A percentile compares a stretch with the other conserved stretches of the same genome.
Conservation (phyloP, 1,140 invertebrate genomes). For the Ephestia elutella region DNA sequence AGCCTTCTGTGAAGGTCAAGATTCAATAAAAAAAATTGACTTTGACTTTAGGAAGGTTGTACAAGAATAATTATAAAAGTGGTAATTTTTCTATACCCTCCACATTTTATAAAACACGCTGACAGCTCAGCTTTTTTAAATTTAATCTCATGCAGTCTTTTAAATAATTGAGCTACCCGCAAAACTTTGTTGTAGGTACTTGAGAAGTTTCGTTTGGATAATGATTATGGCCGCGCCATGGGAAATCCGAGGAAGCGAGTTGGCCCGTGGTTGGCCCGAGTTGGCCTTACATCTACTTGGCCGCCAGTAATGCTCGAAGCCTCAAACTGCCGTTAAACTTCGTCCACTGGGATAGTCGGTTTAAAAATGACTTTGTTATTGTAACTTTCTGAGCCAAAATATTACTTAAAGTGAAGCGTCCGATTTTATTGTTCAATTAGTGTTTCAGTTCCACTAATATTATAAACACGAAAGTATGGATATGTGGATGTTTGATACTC, state of each 20-base stretch:
- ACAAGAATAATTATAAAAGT: too few species aligned
- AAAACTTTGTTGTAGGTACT: slow-evolving; percentile 3
- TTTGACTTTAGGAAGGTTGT: too few species aligned
- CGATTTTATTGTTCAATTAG: too few species aligned
- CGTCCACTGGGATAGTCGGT: not conserved
- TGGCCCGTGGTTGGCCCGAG: not conserved
- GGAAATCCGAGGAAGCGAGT: not conserved
- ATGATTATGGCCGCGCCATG: not conserved
- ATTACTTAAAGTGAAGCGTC: too few species aligned
- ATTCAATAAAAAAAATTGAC: too few species aligned
- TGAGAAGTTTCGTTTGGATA: not conserved
- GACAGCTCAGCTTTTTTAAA: slow-evolving; percentile 5
- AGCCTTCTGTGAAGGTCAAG: too few species aligned
- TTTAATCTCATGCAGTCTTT: slow-evolving; percentile 5
- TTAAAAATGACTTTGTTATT: not conserved
- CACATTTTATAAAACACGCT: not conserved
- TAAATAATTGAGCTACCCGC: slow-evolving; percentile 1
- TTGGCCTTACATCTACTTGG: not conserved
- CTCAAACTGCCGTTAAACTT: slow-evolving; percentile 1
- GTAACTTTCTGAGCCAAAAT: not conserved
- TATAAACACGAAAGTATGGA: too few species aligned
- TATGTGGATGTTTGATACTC: too few species aligned
- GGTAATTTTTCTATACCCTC: not conserved
- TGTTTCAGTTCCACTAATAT: too few species aligned
- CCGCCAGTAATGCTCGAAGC: not conserved